Base-by-base conservation (phyloP, 2,797 vertebrate species). In the Alfaro cultratus region DNA sequence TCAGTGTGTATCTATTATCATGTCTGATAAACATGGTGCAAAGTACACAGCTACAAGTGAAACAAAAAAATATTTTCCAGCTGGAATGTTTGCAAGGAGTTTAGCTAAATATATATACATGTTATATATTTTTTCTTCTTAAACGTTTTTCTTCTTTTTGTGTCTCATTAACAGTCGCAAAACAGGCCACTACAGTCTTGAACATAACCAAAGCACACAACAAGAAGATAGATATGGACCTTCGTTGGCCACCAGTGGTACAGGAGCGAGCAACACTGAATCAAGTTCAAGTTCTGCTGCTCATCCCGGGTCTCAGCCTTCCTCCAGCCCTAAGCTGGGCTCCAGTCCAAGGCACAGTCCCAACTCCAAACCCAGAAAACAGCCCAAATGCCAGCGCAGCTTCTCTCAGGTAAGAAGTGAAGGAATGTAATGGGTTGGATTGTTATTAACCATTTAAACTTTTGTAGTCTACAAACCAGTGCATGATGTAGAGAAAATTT, bases 101-200 rank as follows among this genome's bases (percentile, higher is more conserved):
- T 45, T 15, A 18, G 7, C 23, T 26, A 41, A 5, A 6, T 3
- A n/a, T 34, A 5, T 53, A 11, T 53, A 62, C 10, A 16, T 62
- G 5, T 73, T 26, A 34, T 31, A 11, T 49, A 11, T 36, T 9
- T 49, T 4, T 49, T 5, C 6, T 43, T 41, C 0, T 11, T 15
- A 1, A 13, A 1, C 2, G 70, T 4, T 57, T 26, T 57, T 26
- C 26, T 13, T 60, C 11, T 31, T 2, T 60, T 0, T 74, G 26
- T 78, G 31, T 85, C 2, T 92, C 31, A 21, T 3, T 57, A 83
- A 0, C 74, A 99, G 97, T 85, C 94, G 95, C 76, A 96, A 94
- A 72, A 95, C 95, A 70, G 97, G 97, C 75, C 97, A 98, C 18
- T 97, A 97, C 86, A 95, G 93, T 88, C 96, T 96, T 87, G 97